These are phyloP conservation scores for Cheilinus undulatus DNA, from an alignment of 2,113 vertebrate genomes.

Conservation along the genomic window DNA sequence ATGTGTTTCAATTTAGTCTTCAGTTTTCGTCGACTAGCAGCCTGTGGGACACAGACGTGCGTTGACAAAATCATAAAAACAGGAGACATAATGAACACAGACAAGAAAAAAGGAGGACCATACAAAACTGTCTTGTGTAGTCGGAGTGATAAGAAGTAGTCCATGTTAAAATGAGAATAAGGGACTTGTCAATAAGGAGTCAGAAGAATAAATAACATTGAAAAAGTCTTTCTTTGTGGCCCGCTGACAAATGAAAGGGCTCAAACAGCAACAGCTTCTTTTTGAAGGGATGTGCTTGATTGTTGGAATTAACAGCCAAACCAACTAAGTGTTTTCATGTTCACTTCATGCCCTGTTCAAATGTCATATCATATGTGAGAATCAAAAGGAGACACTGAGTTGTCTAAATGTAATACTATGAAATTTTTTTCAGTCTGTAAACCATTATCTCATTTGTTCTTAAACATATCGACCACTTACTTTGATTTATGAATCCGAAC, in stretches of 20 bases:
- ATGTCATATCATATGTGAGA: constrained; percentile 8
- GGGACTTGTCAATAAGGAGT: constrained; percentile 42
- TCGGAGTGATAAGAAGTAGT: constrained; percentile 66
- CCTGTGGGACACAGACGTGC: constrained; percentile 50
- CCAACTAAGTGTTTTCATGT: constrained; percentile 12
- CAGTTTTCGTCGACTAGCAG: constrained; percentile 56
- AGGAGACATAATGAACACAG: constrained; percentile 55
- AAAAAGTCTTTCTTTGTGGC: constrained; percentile 55
- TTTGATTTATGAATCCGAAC: constrained; percentile 62
- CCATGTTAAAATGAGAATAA: constrained; percentile 48
- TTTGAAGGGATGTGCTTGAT: constrained; percentile 2
- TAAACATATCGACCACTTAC: constrained; percentile 55
- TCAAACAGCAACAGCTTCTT: constrained; percentile 26
- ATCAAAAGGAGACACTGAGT: constrained; percentile 19
- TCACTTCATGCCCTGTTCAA: constrained; percentile 32
- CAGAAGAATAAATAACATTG: constrained; percentile 78
- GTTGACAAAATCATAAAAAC: constrained; percentile 68
- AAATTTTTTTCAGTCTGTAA: constrained; percentile 51
- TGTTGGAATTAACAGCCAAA: not conserved
- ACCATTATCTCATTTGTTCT: constrained; percentile 53
- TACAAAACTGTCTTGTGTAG: constrained; percentile 37
- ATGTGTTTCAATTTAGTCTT: constrained; percentile 68
- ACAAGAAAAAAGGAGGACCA: constrained; percentile 25
- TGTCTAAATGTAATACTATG: constrained; percentile 38
- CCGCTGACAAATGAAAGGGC: constrained; percentile 21